Evolutionary conservation across 2,888 invertebrate genomes (phyloP).

Genomic region (Eumerus sabulonum): DNA sequence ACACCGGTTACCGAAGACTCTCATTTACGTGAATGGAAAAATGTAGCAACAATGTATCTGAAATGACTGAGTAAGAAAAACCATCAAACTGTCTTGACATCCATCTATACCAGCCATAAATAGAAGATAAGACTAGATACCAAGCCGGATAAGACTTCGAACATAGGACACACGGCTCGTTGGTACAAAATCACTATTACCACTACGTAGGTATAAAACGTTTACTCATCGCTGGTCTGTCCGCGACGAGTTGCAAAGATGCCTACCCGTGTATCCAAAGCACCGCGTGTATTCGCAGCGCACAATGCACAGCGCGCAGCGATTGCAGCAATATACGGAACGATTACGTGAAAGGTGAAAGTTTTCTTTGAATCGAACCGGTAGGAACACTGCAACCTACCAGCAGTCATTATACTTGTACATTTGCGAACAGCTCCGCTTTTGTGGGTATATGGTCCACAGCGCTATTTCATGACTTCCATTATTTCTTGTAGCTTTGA

Average conservation of each 20-base stretch:
- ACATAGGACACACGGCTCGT: slow-evolving; percentile 45
- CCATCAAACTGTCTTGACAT: slow-evolving; percentile 57
- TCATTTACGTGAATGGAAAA: no score
- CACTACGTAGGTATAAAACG: no score
- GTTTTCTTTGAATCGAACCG: slow-evolving; percentile 72
- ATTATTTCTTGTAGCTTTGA: slow-evolving; percentile 51
- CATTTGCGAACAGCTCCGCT: slow-evolving; percentile 63
- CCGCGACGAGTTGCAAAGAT: slow-evolving; percentile 23
- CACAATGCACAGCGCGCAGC: no score
- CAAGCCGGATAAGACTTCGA: slow-evolving; percentile 36
- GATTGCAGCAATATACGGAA: slow-evolving; percentile 71
- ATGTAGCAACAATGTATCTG: no score
- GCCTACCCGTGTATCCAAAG: slow-evolving; percentile 37
- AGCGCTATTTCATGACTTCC: slow-evolving; percentile 38
- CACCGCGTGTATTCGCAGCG: slow-evolving; percentile 59
- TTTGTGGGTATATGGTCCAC: slow-evolving; percentile 67
- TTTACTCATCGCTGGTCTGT: slow-evolving; percentile 29
- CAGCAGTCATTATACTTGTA: slow-evolving; percentile 59
- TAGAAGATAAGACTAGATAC: slow-evolving; percentile 55
- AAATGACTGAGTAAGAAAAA: no score
- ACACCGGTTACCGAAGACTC: no score
- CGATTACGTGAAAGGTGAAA: slow-evolving; percentile 79
- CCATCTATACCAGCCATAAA: slow-evolving; percentile 42
- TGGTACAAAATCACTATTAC: no score
- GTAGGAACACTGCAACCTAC: slow-evolving; percentile 65